Evolutionary conservation across 2,797 vertebrate genomes (phyloP), one percentile per base, ranked within the genome.

Genomic region (Odontamblyopus lacepedii): DNA sequence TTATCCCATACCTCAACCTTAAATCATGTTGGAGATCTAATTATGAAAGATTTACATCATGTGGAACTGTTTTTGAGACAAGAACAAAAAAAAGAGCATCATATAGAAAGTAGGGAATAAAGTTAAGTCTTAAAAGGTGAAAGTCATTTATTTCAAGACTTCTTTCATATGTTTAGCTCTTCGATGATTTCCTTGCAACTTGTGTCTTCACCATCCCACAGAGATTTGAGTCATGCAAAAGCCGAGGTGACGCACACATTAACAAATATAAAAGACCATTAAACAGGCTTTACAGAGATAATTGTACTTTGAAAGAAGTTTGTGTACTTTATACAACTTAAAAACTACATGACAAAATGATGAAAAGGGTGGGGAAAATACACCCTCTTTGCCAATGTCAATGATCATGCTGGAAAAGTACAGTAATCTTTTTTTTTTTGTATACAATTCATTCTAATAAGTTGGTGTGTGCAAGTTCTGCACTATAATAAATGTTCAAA

Each of bases 1-100:
- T n/a, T 73, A 5, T 92, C 95, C 2, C 80, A 53, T 30, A 84
- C 91, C 74, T 92, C 85, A 0, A n/a, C n/a, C n/a, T 44, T 44
- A 44, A 13, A 13, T 44, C 41, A 13, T 13, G 12, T 12, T 12
- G 41, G 2, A 12, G 41, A 44, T 44, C 11, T 44, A 44, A 44
- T 44, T 3, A 44, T 13, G 2, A 44, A 44, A 4, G 44, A 44
- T 44, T 44, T 44, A 13, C 41, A 2, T 12, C 41, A 44, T 13
- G 12, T 44, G 11, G 41, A 44, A 2, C 13, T 44, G 41, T 48
- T 48, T 48, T 48, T 48, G 44, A 15, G 13, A 15, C 12, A 48
- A 48, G 13, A 44, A 48, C n/a, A n/a, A 44, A 44, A 44, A 13
- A 44, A 44, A 44, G 3, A 12, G 41, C 11, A 44, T 44, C 41